Conservation (phyloP, 2,888 invertebrate species). For the Blastobasis adustella region DNA sequence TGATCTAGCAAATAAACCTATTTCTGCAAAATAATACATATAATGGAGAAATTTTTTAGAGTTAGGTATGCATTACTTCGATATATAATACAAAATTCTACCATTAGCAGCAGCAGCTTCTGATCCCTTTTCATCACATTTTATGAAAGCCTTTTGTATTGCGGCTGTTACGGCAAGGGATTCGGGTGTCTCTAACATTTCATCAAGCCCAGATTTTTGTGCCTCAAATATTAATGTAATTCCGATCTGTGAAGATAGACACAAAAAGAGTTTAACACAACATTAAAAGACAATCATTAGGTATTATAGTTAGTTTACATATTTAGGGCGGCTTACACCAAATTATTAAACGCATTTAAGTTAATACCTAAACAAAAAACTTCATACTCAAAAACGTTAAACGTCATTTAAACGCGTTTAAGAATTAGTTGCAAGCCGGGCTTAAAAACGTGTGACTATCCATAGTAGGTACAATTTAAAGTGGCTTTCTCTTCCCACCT, state of each 20-base stretch:
- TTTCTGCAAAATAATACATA: no score
- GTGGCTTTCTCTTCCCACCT: no score
- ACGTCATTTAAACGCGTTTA: no score
- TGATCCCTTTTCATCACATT: constrained; percentile 39
- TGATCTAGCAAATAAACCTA: no score
- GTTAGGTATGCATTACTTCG: background rate
- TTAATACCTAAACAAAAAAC: no score
- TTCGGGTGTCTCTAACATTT: constrained; percentile 17
- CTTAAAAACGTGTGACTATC: no score
- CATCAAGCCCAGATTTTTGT: constrained; percentile 13
- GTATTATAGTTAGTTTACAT: no score
- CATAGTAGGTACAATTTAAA: no score
- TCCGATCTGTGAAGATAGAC: constrained; percentile 14
- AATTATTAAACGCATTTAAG: no score
- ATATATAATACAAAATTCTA: constrained; percentile 16
- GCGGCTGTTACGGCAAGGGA: constrained; percentile 18
- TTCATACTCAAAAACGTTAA: no score
- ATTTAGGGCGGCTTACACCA: no score
- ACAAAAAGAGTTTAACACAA: background rate
- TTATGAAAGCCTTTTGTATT: constrained; percentile 27
- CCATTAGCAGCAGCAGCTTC: constrained; percentile 48
- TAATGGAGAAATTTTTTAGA: background rate
- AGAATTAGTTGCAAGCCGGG: no score
- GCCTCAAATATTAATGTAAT: constrained; percentile 18
- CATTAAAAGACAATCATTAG: background rate